Conservation (phyloP, 2,113 vertebrate genomes). For the Odocoileus hemionus region DNA sequence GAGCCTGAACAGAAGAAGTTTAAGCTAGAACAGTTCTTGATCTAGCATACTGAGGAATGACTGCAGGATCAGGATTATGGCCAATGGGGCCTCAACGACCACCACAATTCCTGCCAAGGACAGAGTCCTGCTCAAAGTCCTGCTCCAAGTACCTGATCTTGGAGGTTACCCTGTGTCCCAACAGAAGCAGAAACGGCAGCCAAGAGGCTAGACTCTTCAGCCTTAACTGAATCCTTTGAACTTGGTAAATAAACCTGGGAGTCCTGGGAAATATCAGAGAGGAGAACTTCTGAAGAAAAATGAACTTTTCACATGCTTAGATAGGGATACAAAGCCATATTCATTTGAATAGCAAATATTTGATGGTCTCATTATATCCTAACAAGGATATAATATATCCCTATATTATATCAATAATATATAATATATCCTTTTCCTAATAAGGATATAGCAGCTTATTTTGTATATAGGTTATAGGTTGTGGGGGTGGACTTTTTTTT, state of each 20-base stretch:
- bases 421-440: background rate
- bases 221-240: background rate
- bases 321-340: background rate
- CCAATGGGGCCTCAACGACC: background rate
- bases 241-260: background rate
- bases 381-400: background rate
- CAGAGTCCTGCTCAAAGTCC: background rate
- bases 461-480: background rate
- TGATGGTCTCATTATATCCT: background rate
- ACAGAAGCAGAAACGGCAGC: background rate
- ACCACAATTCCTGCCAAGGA: background rate
- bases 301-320: background rate
- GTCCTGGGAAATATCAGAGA: background rate
- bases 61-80: background rate
- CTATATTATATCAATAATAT: background rate
- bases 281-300: background rate
- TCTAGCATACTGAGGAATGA: background rate
- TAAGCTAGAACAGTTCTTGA: background rate
- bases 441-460: background rate
- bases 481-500: rapidly evolving
- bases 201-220: background rate
- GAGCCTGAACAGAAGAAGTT: background rate
- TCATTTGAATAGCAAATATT: background rate
- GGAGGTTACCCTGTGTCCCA: background rate
- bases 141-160: background rate